Evolutionary conservation across 2,888 invertebrate species (phyloP), one percentile per base, ranked within the genome.

Genomic region (Eugnorisma glareosa): DNA sequence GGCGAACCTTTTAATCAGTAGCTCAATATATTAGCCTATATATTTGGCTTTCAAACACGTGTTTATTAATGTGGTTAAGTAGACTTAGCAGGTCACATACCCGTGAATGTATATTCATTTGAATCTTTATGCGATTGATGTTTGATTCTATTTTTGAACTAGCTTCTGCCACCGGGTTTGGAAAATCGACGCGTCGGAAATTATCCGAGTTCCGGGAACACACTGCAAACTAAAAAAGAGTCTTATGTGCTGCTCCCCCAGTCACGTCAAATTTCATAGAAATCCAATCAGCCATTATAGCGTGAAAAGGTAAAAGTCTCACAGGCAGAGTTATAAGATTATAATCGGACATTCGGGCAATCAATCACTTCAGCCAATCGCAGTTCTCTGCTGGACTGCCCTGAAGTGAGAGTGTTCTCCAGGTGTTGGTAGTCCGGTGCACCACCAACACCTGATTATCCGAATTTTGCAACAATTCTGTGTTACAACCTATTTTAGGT

Each of bases 1-100:
- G 15, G 13, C 2, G 28, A 67, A 57, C 71, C 74, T 72, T 84
- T 76, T 69, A 84, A 77, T 81, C 71, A 76, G 61, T 66, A 37
- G 66, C 67, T 57, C 57, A 59, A 73, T 70, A 63, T 40, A 80
- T 84, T 59, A 64, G 15, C 21, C 67, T 35, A 75, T 73, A 67
- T 69, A 73, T 73, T 83, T 31, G 18, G 24, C 40, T 28, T 59
- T 59, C 31, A 28, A 15, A 48, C 13, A 48, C 21, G 15, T 31
- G 54, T 48, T 57, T 0, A 10, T 15, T 63, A 43, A 67, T 70
- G 3, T 51, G 5, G 10, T 37, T 35, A 10, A 35, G 31, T 18
- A 40, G 13, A 45, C 28, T 13, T 18, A 43, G 24, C 28, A 40
- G 13, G 28, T 5, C 13, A 68, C 1, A 37, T n/a, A 51, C 15